Evolutionary conservation across 2,888 invertebrate genomes (phyloP).

Genomic region (Magallana nippona): DNA sequence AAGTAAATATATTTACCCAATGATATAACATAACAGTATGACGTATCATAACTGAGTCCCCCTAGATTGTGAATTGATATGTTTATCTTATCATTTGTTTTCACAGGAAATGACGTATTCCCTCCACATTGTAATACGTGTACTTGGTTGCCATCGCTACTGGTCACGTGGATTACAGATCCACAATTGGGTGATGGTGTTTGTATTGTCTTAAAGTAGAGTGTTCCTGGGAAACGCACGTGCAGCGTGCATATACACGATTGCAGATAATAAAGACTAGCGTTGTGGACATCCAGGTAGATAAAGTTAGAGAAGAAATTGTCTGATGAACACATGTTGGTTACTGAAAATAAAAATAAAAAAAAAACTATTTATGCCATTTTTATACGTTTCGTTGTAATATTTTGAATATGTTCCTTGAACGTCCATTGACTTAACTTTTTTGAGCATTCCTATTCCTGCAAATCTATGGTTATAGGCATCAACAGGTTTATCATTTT

Average conservation of each 20-base stretch:
- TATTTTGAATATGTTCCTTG: too few relatives aligned
- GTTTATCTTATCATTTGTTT: neutral
- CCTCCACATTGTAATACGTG: neutral
- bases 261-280: conserved; percentile 20
- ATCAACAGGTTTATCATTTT: too few relatives aligned
- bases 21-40: conserved; percentile 13
- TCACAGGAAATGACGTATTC: neutral
- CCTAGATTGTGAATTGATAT: neutral
- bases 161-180: neutral
- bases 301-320: neutral
- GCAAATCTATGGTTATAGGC: too few relatives aligned
- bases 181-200: neutral
- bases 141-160: conserved; percentile 1
- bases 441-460: too few relatives aligned
- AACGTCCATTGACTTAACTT: too few relatives aligned
- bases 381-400: neutral
- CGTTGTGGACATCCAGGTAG: conserved; percentile 21
- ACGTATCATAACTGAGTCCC: neutral
- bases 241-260: conserved; percentile 2
- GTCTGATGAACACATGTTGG: conserved; percentile 6
- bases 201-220: neutral
- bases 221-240: conserved; percentile 6
- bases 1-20: neutral
- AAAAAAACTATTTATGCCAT: neutral
- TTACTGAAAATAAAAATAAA: neutral